Conservation (phyloP, 1,140 invertebrate species). For the Neodiprion lecontei region DNA sequence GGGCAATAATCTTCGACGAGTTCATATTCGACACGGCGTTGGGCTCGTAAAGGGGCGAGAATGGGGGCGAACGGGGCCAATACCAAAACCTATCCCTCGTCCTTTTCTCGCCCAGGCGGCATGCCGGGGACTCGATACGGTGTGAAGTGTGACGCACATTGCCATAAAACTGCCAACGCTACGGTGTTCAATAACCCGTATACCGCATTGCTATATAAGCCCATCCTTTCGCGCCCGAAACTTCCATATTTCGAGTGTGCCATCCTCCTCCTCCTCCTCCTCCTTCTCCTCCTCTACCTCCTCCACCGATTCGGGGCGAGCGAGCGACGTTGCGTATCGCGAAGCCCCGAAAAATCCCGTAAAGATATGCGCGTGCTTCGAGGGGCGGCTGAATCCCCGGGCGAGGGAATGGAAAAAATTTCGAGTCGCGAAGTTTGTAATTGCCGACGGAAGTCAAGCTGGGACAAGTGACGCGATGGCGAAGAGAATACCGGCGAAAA, state of each 20-base stretch:
- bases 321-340: background rate
- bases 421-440: background rate
- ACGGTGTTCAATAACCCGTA: constrained; percentile 48
- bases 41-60: constrained; percentile 29
- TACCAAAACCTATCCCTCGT: constrained; percentile 29
- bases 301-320: background rate
- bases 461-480: constrained; percentile 6
- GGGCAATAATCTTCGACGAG: constrained; percentile 33
- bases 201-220: constrained; percentile 19
- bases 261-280: background rate
- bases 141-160: constrained; percentile 46
- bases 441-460: constrained; percentile 6
- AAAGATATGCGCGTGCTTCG: constrained; percentile 2
- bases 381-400: background rate
- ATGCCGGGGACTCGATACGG: constrained; percentile 30
- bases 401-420: background rate
- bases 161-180: constrained; percentile 47
- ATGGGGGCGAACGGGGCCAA: constrained; percentile 38
- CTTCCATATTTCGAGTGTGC: constrained; percentile 13
- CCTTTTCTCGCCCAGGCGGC: constrained; percentile 3
- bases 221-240: constrained; percentile 9
- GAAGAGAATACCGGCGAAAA: constrained; percentile 2
- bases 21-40: background rate
- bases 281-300: background rate
- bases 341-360: background rate